These are phyloP conservation scores for Laothoe populi DNA, from an alignment of 2,888 invertebrate genomes.

Conservation along the genomic window DNA sequence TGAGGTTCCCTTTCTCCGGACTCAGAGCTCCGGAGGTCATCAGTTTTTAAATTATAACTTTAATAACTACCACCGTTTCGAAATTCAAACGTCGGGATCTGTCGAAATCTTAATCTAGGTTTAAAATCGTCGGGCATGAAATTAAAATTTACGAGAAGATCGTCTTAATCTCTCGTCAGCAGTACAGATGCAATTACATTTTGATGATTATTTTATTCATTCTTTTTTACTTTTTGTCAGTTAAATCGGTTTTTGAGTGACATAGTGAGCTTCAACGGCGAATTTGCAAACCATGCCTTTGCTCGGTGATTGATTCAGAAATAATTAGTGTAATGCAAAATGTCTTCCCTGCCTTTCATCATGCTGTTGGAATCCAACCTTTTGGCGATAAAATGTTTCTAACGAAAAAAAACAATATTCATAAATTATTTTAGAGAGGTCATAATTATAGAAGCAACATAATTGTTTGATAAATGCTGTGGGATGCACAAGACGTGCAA, in stretches of 20 bases:
- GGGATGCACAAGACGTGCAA: constrained; percentile 13
- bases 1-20: constrained; percentile 7
- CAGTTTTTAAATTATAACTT: constrained; percentile 23
- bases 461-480: constrained; percentile 10
- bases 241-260: too few relatives aligned
- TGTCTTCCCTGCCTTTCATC: too few relatives aligned
- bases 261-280: too few relatives aligned
- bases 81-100: constrained; percentile 24
- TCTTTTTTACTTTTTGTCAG: too few relatives aligned
- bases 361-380: background rate
- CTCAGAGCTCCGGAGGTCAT: constrained; percentile 6
- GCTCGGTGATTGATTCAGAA: too few relatives aligned
- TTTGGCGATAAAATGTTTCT: background rate
- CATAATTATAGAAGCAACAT: background rate
- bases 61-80: constrained; percentile 27
- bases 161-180: constrained; percentile 12
- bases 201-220: background rate
- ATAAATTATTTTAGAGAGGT: background rate
- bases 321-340: too few relatives aligned
- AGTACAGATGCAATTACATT: background rate
- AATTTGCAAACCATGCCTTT: too few relatives aligned
- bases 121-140: constrained; percentile 49
- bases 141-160: constrained; percentile 47
- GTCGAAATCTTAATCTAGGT: constrained; percentile 34
- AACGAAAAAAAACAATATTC: background rate